A percentile compares a stretch with the other conserved stretches of the same genome.
Conservation (phyloP, 2,888 invertebrate genomes). For the Drosophila rubida region DNA sequence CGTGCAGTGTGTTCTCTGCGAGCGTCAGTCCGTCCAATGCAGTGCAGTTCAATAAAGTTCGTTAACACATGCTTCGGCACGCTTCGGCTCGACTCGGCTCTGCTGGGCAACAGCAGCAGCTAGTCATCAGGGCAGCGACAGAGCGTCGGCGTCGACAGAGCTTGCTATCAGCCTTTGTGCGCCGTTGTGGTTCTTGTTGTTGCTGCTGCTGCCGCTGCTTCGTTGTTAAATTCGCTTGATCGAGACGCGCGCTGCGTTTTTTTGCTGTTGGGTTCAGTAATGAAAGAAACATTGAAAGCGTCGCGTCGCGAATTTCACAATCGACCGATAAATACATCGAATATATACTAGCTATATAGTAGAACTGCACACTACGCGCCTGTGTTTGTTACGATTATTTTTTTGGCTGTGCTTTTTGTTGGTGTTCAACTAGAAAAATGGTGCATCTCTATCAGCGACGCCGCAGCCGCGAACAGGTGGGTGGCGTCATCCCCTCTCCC, state of each 20-base stretch:
- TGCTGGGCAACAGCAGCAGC: conserved; percentile 8
- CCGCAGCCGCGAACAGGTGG: conserved; percentile 69
- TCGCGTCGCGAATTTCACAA: conserved; percentile 54
- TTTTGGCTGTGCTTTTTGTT: conserved; percentile 10
- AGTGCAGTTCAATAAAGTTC: conserved; percentile 66
- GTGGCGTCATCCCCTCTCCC: conserved; percentile 24
- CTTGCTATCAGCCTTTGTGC: conserved; percentile 46
- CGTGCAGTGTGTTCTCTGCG: neutral
- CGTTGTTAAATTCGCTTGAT: conserved; percentile 47
- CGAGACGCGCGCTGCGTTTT: conserved; percentile 44
- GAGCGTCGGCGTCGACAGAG: conserved; percentile 25
- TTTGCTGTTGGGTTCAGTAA: conserved; percentile 53
- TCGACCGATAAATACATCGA: neutral
- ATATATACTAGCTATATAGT: conserved; percentile 6
- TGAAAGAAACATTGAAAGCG: conserved; percentile 59
- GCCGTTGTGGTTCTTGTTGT: conserved; percentile 15
- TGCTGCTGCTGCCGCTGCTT: conserved; percentile 23
- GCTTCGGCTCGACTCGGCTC: conserved; percentile 2
- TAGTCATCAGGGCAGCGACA: conserved; percentile 28
- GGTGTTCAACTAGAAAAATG: conserved; percentile 44
- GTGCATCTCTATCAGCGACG: conserved; percentile 70
- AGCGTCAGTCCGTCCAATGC: conserved; percentile 13
- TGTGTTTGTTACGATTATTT: neutral
- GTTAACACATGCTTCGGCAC: conserved; percentile 47
- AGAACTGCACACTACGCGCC: neutral